Conservation (phyloP, 2,888 invertebrate genomes). For the Xylota sylvarum region DNA sequence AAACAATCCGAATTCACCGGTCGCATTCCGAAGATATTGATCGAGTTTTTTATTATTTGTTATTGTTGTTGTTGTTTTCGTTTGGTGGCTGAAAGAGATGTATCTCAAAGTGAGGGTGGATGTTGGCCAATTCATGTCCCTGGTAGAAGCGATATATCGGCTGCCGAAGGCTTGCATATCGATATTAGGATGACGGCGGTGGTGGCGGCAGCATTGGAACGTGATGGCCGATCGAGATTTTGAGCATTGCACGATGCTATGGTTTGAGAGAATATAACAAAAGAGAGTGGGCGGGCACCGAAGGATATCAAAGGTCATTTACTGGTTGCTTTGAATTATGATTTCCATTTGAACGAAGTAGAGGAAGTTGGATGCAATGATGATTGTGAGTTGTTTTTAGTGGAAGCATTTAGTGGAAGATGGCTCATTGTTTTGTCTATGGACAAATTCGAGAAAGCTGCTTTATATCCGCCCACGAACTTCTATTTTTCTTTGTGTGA, state of each 20-base stretch:
- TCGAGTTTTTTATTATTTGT: conserved; percentile 42
- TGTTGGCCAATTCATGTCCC: conserved; percentile 63
- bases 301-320: conserved; percentile 75
- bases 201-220: conserved; percentile 40
- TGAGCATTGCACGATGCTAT: conserved; percentile 57
- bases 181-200: conserved; percentile 43
- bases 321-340: conserved; percentile 70
- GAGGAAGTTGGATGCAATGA: conserved; percentile 31
- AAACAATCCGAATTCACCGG: conserved; percentile 72
- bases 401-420: conserved; percentile 68
- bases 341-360: conserved; percentile 66
- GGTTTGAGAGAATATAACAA: conserved; percentile 27
- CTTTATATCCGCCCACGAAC: conserved; percentile 72
- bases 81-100: conserved; percentile 3
- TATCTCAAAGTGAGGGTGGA: conserved; percentile 59
- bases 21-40: conserved; percentile 73
- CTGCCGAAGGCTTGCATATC: conserved; percentile 72
- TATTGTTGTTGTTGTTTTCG: background rate
- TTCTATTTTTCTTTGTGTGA: conserved; percentile 52
- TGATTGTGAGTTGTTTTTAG: conserved; percentile 43
- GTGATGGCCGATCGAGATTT: conserved; percentile 73
- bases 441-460: conserved; percentile 75
- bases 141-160: conserved; percentile 60
- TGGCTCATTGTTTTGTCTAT: conserved; percentile 63
- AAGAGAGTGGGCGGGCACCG: conserved; percentile 65